Evolutionary conservation across 1,140 invertebrate genomes (phyloP), one percentile per base, ranked within the genome.

Genomic region (Philotrypesis tridentata): DNA sequence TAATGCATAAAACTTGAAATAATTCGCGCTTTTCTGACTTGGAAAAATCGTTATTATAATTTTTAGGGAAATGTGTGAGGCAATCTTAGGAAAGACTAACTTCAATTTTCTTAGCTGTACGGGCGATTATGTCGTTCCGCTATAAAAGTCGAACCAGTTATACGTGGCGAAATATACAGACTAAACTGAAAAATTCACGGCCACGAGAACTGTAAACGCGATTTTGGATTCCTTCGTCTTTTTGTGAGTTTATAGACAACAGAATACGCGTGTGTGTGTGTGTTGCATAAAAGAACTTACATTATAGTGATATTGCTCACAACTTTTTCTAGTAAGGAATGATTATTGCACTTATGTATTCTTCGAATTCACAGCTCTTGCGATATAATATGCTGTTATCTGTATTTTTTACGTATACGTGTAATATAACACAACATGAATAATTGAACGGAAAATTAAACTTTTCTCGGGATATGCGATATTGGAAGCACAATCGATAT

Each of bases 91-190:
- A 71, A 71, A 71, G 11, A 21, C 23, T 21, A 7, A 21, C 31
- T 14, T 68, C 1, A 68, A 68, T 33, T 33, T 68, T 68, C 67
- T n/a, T 33, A 68, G 29, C 67, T 68, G 67, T 33, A 23, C 21
- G 37, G 14, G 21, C 37, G 33, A 40, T 71, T 40, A 71, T 43
- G 68, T 71, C 68, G 68, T 17, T 71, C 65, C 29, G 29, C 65
- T 68, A 37, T 37, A 33, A 68, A 68, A 31, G 65, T 68, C 29
- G 14, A 71, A 71, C 68, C 68, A 71, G 68, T 71, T 71, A 40
- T 23, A 60, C 31, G n/a, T 71, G 68, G 68, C 68, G 68, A 71
- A 71, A 71, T 43, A 8, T n/a, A 11, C 37, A 43, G 33, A 40
- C 31, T n/a, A 33, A 31, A 43, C 33, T 43, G 68, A 33, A 71